Conservation (phyloP, 2,888 invertebrate species). For the Nemoura dubitans region DNA sequence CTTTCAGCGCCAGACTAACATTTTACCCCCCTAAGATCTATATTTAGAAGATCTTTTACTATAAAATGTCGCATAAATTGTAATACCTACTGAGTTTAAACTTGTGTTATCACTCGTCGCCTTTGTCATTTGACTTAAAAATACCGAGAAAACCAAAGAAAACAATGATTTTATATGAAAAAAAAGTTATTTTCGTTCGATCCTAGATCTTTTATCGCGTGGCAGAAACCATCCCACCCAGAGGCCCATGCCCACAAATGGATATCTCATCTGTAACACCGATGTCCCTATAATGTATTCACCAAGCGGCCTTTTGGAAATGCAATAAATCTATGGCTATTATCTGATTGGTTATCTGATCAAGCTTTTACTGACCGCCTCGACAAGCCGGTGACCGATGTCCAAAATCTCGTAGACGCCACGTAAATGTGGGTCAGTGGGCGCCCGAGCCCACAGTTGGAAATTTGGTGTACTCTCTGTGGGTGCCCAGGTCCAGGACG, state of each 20-base stretch:
- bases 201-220: neutral
- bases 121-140: neutral
- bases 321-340: neutral
- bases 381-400: neutral
- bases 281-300: neutral
- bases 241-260: slow-evolving; percentile 1
- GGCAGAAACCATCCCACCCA: neutral
- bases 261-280: neutral
- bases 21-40: neutral
- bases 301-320: neutral
- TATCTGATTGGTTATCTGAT: neutral
- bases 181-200: neutral
- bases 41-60: neutral
- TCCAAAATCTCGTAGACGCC: neutral
- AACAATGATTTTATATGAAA: neutral
- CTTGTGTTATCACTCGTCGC: neutral
- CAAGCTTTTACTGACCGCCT: neutral
- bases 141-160: neutral
- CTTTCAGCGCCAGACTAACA: neutral
- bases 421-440: neutral
- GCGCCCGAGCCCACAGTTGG: neutral
- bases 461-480: too few relatives aligned
- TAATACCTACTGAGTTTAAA: neutral
- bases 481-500: too few relatives aligned
- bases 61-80: neutral